Base-by-base conservation (phyloP, 2,888 invertebrate genomes). In the Papilio elwesi region DNA sequence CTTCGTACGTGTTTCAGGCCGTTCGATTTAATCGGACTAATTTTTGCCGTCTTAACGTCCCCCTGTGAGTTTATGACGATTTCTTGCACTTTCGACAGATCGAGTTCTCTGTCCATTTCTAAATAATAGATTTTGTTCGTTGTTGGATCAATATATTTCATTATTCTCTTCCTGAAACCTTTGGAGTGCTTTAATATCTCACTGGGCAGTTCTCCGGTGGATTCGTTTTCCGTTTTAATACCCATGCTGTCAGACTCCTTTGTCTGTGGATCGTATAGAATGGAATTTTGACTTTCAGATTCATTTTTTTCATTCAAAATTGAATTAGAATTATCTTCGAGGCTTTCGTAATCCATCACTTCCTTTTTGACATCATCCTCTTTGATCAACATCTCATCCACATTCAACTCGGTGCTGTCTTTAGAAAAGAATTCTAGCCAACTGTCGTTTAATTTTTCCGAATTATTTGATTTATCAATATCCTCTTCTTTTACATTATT, bases 381-480 rank as follows among this genome's bases (percentile, higher is more conserved):
- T 81, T 89, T 92, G 0, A 92, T 89, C 0, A 93, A 84, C 91
- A 92, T 90, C 75, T 92, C 92, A 53, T 93, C 93, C 0, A 93
- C 91, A 12, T 92, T 90, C 0, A 93, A 78, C 49, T 90, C 88
- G 0, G 89, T 85, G 0, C 87, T 85, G 48, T 86, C 86, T 74
- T 88, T 90, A 0, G 87, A 82, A 78, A 93, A 93, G 83, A 93
- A 92, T 6, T 93, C 92, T 76, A 91, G 79, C 93, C 93, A 93
- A 65, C 80, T 88, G 52, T 90, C 89, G 0, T 82, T 79, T 10
- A 81, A 77, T n/a, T 74, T 71, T 0, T 81, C 78, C 53, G 74
- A 76, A 10, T 82, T 80, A 11, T 70, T 64, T 38, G 13, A 12
- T 51, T 49, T 36, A 9, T 73, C 74, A 49, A 64, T 67, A 12